Evolutionary conservation across 2,113 vertebrate species (phyloP).

Genomic region (Centropus bengalensis): DNA sequence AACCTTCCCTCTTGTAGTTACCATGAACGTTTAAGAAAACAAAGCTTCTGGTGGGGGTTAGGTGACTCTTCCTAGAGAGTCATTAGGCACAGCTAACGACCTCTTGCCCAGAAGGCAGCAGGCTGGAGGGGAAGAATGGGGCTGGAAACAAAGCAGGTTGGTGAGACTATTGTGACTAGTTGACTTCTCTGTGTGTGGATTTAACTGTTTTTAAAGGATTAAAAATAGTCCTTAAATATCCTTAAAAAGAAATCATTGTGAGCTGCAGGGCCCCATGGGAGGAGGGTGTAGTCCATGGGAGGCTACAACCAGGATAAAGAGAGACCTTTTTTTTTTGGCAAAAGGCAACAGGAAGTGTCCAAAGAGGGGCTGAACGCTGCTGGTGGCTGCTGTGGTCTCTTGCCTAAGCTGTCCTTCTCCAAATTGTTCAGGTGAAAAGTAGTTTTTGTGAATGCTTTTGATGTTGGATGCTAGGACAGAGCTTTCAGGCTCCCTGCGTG

Average conservation of each 20-base stretch:
- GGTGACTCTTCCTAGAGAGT: neutral
- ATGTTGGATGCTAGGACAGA: neutral
- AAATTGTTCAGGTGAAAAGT: neutral
- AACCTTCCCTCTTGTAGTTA: neutral
- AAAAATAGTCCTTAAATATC: neutral
- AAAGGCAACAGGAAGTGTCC: neutral
- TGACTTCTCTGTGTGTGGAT: neutral
- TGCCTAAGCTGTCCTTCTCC: neutral
- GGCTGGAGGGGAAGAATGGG: neutral
- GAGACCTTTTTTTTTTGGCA: neutral
- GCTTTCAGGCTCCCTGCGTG: rapidly evolving
- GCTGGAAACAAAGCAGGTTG: conserved; percentile 14
- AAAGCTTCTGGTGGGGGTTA: neutral
- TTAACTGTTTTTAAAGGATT: neutral
- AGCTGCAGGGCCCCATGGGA: neutral
- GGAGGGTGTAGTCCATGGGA: too few relatives aligned
- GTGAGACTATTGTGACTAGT: neutral
- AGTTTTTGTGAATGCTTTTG: neutral
- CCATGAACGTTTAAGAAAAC: neutral
- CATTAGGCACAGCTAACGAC: neutral
- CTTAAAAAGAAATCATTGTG: neutral
- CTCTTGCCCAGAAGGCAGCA: neutral
- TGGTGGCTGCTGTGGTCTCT: neutral
- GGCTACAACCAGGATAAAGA: neutral
- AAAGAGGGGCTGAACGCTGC: neutral